A percentile compares a stretch with the other conserved stretches of the same genome.
Conservation (phyloP, 2,888 invertebrate species). For the Melanargia galathea region DNA sequence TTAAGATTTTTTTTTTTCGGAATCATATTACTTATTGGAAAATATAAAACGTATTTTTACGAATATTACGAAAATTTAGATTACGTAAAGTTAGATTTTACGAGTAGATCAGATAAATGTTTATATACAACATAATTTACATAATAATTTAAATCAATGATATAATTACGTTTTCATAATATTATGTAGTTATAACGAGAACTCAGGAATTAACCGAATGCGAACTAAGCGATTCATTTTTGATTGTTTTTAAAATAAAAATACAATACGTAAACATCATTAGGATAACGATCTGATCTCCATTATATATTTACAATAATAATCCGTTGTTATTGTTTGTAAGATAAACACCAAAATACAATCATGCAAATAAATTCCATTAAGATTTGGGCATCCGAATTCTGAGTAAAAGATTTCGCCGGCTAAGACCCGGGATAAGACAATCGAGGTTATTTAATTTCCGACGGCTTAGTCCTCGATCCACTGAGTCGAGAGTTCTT, state of each 20-base stretch:
- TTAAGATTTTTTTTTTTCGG: too few species aligned
- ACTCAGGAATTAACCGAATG: not conserved
- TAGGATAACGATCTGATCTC: not conserved
- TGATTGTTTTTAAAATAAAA: not conserved
- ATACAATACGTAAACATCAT: not conserved
- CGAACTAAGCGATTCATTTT: too few species aligned
- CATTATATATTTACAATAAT: not conserved
- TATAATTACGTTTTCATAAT: too few species aligned
- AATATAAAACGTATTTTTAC: too few species aligned
- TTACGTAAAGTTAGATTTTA: too few species aligned
- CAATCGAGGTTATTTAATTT: conserved; percentile 12
- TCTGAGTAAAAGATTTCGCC: conserved; percentile 1
- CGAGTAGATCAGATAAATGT: too few species aligned
- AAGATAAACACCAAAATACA: not conserved
- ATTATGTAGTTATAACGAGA: not conserved
- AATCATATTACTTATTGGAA: too few species aligned
- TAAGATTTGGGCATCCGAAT: conserved; percentile 4
- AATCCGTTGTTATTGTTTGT: not conserved
- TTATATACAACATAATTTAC: too few species aligned
- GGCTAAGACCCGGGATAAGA: not conserved
- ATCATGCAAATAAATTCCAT: conserved; percentile 1
- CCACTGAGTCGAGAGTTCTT: not conserved
- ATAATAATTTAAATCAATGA: too few species aligned
- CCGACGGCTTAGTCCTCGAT: not conserved
- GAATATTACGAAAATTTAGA: too few species aligned